Base-by-base conservation (phyloP, 1,140 invertebrate species). In the Lysiphlebus fabarum region DNA sequence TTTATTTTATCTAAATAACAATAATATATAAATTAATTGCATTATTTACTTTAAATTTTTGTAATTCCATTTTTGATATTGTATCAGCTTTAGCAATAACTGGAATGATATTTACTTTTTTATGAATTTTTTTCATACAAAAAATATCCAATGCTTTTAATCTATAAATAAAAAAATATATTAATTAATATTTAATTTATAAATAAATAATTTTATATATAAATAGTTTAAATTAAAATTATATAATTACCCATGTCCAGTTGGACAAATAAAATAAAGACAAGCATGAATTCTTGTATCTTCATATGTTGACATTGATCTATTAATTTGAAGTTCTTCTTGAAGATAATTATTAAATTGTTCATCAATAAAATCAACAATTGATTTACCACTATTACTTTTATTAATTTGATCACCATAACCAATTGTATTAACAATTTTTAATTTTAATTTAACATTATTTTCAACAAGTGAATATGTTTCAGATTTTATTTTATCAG, bases 381-480 rank as follows among this genome's bases (percentile, higher is more conserved):
- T 93, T 0, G 96, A 88, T 75, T 98, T 96, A 74, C 95, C 98
- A 71, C 95, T 98, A 71, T 99, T 95, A 69, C 98, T 94, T 78
- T 99, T 99, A 77, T 99, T 98, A 53, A 99, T 96, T 81, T 99
- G 97, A 81, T 99, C 97, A 12, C 97, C 97, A 78, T 98, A 99
- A 2, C 96, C 98, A 51, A 97, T 93, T 0, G 96, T 98, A 72
- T 99, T 98, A 41, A 98, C 95, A 65, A 99, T 89, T 1, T 95
- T 98, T 58, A 99, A 80, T 85, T 99, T 99, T 9, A 99, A 80
- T 63, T 92, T 85, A n/a, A 99, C 96, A 80, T 92, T 97, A 72
- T 92, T 96, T 77, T 99, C 97, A 74, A 96, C 92, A 37, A 99
- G 80, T 73, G 99, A 96, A 77, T 98, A 99, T 6, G 93, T 96